Percentiles rank a stretch among this genome's conserved stretches.
Evolutionary conservation across 2,113 vertebrate genomes (phyloP).

Genomic region (Ramphastos sulfuratus): DNA sequence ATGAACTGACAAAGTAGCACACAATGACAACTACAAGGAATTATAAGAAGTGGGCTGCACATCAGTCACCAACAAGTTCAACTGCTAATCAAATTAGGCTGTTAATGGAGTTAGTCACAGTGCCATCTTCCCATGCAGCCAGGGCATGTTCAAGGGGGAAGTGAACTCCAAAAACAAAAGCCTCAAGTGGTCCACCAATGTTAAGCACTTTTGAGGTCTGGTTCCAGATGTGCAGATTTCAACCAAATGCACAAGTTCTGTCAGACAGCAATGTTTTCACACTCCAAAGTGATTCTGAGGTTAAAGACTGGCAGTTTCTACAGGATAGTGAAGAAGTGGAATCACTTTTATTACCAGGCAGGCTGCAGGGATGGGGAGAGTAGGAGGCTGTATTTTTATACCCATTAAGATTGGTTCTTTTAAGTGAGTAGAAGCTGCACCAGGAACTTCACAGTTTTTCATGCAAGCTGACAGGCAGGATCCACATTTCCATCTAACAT

Average conservation of each 20-base stretch:
- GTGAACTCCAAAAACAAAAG: background rate
- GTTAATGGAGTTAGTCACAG: background rate
- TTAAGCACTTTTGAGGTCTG: background rate
- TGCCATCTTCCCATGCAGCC: background rate
- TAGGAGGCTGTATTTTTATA: background rate
- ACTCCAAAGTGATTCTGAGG: background rate
- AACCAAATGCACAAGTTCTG: background rate
- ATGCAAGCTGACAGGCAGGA: background rate
- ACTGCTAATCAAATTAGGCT: background rate
- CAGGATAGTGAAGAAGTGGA: background rate
- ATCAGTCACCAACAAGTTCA: background rate
- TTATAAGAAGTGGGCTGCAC: constrained; percentile 1
- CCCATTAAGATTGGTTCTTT: background rate
- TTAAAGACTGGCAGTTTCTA: background rate
- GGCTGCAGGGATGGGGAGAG: background rate
- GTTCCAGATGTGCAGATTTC: background rate
- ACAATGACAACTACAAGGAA: background rate
- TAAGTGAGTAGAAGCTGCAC: background rate
- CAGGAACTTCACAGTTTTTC: constrained; percentile 1
- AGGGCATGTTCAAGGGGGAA: background rate
- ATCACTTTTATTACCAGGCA: background rate
- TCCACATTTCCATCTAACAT: fast-evolving
- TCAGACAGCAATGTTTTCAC: background rate
- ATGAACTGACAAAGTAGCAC: constrained; percentile 40
- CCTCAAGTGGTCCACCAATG: background rate